phyloP scores from a whole-genome alignment of 2,113 vertebrate genomes.

The Kobus ellipsiprymnus region DNA sequence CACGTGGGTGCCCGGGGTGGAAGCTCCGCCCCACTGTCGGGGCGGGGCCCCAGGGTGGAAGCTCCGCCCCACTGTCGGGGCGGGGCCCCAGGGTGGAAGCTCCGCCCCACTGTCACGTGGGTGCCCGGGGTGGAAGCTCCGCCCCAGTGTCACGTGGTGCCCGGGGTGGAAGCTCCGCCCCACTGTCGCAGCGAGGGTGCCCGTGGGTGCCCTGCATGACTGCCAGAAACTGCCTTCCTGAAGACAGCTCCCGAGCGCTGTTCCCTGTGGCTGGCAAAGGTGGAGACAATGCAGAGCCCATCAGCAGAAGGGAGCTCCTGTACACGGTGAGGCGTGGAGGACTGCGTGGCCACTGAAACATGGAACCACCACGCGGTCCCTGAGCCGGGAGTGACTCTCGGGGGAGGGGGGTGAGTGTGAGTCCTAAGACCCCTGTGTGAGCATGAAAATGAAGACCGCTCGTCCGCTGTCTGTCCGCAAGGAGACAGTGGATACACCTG shows the following conservation, averaged over 20 bases:
- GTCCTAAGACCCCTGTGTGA: not conserved
- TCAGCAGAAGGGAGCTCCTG: too few relatives aligned
- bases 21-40: too few relatives aligned
- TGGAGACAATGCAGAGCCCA: not conserved
- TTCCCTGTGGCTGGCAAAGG: not conserved
- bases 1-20: not conserved
- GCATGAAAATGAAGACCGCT: not conserved
- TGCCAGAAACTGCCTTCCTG: not conserved
- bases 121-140: not conserved
- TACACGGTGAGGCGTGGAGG: fast-evolving
- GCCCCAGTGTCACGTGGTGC: not conserved
- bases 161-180: not conserved
- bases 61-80: not conserved
- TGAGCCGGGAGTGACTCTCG: not conserved
- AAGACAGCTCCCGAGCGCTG: not conserved
- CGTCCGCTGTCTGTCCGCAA: not conserved
- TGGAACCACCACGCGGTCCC: not conserved
- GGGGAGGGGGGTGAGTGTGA: not conserved
- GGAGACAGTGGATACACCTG: not conserved
- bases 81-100: not conserved
- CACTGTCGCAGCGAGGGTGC: not conserved
- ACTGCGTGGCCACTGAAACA: not conserved
- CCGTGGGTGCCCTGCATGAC: not conserved
- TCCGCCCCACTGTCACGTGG: not conserved
- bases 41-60: not conserved